phyloP scores from a whole-genome alignment of 2,113 vertebrate genomes.

The Ictidomys tridecemlineatus region DNA sequence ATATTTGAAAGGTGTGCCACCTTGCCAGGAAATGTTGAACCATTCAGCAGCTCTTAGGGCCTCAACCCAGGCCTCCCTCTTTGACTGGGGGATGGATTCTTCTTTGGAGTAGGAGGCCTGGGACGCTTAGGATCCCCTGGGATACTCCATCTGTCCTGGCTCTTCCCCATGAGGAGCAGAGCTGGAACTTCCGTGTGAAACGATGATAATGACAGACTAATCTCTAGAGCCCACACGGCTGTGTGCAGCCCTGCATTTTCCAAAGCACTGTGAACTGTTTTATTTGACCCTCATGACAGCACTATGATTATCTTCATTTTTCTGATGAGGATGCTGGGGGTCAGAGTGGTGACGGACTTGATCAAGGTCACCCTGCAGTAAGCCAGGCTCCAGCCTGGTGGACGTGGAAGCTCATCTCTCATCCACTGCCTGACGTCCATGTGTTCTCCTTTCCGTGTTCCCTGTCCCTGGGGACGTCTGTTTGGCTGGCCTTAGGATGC shows the following conservation, averaged over 20 bases:
- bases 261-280: not conserved
- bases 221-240: not conserved
- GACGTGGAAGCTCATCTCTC: not conserved
- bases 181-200: not conserved
- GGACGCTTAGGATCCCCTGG: not conserved
- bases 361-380: not conserved
- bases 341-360: not conserved
- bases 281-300: too few relatives aligned
- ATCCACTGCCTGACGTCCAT: accelerated
- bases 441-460: not conserved
- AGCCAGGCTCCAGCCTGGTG: not conserved
- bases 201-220: accelerated
- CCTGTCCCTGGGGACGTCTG: not conserved
- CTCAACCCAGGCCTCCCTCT: not conserved
- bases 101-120: not conserved
- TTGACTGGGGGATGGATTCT: not conserved
- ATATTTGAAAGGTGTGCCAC: not conserved
- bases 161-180: not conserved
- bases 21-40: too few relatives aligned
- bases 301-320: not conserved
- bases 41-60: not conserved
- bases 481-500: not conserved
- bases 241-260: not conserved
- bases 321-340: not conserved
- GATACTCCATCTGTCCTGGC: not conserved